Percentiles rank a stretch among this genome's conserved stretches.
These are phyloP conservation scores for Andrena bicolor DNA, from an alignment of 2,888 invertebrate species.

Conservation along the genomic window DNA sequence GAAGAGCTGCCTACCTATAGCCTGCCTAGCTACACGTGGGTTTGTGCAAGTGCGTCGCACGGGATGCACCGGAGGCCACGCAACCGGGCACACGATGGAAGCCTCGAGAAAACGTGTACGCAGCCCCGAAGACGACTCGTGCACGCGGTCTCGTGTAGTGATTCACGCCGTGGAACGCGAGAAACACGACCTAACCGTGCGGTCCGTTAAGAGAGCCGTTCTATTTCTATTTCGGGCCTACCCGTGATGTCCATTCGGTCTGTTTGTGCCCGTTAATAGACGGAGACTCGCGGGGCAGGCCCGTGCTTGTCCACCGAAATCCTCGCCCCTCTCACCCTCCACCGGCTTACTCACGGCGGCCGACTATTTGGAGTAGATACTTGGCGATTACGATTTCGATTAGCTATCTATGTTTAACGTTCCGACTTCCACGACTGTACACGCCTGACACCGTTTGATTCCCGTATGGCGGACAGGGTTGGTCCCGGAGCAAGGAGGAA, in stretches of 20 bases:
- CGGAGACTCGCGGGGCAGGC: slow-evolving; percentile 61
- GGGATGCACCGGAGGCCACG: slow-evolving; percentile 35
- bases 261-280: slow-evolving; percentile 82
- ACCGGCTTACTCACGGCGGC: background rate
- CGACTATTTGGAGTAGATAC: background rate
- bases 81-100: slow-evolving; percentile 45
- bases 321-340: background rate
- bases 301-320: slow-evolving; percentile 11
- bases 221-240: slow-evolving; percentile 80
- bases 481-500: background rate
- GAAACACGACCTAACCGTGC: slow-evolving; percentile 76
- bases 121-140: slow-evolving; percentile 24
- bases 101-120: slow-evolving; percentile 51
- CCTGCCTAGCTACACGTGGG: slow-evolving; percentile 50
- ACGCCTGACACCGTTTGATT: background rate
- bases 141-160: slow-evolving; percentile 57
- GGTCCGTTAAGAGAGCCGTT: slow-evolving; percentile 70
- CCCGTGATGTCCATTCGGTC: slow-evolving; percentile 78
- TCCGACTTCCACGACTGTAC: too few relatives aligned
- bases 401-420: background rate
- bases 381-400: background rate
- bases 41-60: slow-evolving; percentile 32
- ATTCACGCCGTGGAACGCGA: slow-evolving; percentile 75
- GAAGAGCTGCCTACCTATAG: slow-evolving; percentile 30
- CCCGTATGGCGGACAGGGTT: background rate